These are phyloP conservation scores for Scaptodrosophila lebanonensis DNA, from an alignment of 1,140 invertebrate genomes.

Conservation along the genomic window DNA sequence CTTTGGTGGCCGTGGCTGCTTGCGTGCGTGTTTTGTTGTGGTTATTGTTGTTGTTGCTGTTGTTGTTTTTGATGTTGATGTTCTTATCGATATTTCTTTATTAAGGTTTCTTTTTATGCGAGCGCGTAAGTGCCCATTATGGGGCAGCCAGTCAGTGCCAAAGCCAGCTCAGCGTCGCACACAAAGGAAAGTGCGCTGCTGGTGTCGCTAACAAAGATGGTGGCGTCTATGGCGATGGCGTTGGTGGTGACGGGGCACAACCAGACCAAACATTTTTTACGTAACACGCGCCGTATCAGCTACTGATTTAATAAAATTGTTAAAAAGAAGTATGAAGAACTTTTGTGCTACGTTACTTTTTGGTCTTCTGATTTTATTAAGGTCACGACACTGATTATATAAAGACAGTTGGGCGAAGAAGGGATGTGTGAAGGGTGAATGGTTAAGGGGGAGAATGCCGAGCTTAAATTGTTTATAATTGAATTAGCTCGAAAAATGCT, in stretches of 20 bases:
- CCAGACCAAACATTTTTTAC: slow-evolving; percentile 42
- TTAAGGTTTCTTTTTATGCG: slow-evolving; percentile 70
- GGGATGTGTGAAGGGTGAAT: too few species aligned
- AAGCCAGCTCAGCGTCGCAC: too few species aligned
- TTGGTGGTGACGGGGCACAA: background rate
- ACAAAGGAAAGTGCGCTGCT: background rate
- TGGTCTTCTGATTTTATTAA: background rate
- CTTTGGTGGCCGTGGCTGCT: slow-evolving; percentile 1
- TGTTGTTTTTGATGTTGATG: slow-evolving; percentile 31
- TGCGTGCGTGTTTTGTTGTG: slow-evolving; percentile 1
- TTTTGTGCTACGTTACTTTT: slow-evolving; percentile 3
- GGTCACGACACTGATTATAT: slow-evolving; percentile 36
- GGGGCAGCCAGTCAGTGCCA: too few species aligned
- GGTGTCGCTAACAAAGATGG: background rate
- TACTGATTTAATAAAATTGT: slow-evolving; percentile 52
- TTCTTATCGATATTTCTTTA: slow-evolving; percentile 72
- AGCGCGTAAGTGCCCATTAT: slow-evolving; percentile 67
- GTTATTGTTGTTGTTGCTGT: slow-evolving; percentile 19
- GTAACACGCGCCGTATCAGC: slow-evolving; percentile 50
- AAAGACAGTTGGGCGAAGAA: slow-evolving; percentile 25
- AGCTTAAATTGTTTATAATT: slow-evolving; percentile 30
- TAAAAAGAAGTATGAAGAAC: slow-evolving; percentile 26
- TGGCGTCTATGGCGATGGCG: background rate
- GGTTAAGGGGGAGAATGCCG: too few species aligned
- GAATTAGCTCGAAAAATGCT: slow-evolving; percentile 31